phyloP scores from a whole-genome alignment of 1,140 invertebrate genomes.

The Cotesia chilonis region DNA sequence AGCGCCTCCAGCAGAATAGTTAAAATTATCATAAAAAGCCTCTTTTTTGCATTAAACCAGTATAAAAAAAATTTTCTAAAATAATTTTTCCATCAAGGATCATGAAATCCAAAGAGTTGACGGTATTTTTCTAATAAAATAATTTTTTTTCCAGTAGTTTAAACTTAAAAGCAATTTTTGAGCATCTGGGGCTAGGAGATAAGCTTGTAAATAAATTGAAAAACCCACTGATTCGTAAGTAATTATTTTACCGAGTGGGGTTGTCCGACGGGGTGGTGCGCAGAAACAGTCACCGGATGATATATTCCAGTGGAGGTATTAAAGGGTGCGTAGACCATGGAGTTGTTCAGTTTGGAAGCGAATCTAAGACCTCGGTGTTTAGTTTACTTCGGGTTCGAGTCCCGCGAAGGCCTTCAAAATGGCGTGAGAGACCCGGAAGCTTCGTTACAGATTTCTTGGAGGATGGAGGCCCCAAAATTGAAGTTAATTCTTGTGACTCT shows the following conservation, averaged over 20 bases:
- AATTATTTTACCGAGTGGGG: background rate
- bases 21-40: too few relatives aligned
- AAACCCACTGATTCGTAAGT: constrained; percentile 61
- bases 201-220: constrained; percentile 60
- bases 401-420: too few relatives aligned
- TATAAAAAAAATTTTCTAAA: too few relatives aligned
- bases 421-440: background rate
- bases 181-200: constrained; percentile 47
- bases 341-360: constrained; percentile 35
- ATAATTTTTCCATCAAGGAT: too few relatives aligned
- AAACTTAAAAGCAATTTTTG: background rate
- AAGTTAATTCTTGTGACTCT: constrained; percentile 66
- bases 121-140: too few relatives aligned
- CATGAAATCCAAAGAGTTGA: too few relatives aligned
- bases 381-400: constrained; percentile 4
- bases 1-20: too few relatives aligned
- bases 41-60: too few relatives aligned
- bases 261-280: constrained; percentile 8
- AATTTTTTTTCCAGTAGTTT: too few relatives aligned
- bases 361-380: constrained; percentile 20
- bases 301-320: constrained; percentile 19
- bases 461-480: constrained; percentile 46
- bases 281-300: background rate
- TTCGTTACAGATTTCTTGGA: constrained; percentile 9
- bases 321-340: constrained; percentile 33